Percentiles rank a stretch among this genome's conserved stretches.
These are phyloP conservation scores for Panulirus ornatus DNA, from an alignment of 1,140 invertebrate species.

Conservation along the genomic window DNA sequence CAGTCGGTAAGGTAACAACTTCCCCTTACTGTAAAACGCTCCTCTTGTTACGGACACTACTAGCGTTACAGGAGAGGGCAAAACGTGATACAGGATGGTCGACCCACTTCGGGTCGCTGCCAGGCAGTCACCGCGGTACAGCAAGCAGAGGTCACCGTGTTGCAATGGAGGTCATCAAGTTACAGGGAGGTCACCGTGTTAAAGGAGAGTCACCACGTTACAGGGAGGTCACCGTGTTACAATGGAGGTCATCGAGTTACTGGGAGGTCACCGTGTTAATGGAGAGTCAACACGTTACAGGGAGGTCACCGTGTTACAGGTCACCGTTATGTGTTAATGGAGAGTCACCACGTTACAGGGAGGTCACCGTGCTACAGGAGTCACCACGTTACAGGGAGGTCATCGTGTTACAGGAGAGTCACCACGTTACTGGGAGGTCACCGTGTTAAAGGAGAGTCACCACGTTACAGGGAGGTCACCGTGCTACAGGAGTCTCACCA, in stretches of 20 bases:
- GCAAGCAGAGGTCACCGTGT: background rate
- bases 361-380: background rate
- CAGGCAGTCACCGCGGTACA: background rate
- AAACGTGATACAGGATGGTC: no score
- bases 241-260: background rate
- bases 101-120: background rate
- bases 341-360: no score
- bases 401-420: no score
- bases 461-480: no score
- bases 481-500: no score
- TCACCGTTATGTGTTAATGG: background rate
- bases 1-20: background rate
- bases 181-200: no score
- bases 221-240: background rate
- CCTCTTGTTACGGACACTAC: constrained; percentile 1
- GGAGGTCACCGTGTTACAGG: background rate
- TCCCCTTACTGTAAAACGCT: constrained; percentile 6
- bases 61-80: no score
- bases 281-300: background rate
- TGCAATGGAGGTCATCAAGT: background rate
- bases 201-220: background rate
- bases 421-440: no score
- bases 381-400: background rate
- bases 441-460: no score
- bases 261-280: no score